These are phyloP conservation scores for Columba janthina DNA, from an alignment of 2,113 vertebrate genomes.

Conservation along the genomic window DNA sequence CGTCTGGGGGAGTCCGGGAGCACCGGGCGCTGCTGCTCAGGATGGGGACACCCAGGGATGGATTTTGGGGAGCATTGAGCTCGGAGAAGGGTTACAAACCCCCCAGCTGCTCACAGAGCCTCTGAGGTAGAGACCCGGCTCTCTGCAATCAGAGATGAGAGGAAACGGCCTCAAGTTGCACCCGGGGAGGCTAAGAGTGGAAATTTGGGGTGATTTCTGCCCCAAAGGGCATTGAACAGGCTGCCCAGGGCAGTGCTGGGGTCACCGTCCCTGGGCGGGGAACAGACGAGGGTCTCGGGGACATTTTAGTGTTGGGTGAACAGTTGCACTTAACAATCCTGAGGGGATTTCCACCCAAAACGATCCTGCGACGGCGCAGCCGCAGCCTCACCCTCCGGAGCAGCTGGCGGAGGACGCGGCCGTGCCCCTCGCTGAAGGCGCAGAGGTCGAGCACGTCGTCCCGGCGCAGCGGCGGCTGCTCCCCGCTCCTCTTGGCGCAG, in stretches of 20 bases:
- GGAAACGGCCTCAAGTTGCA: too few species aligned
- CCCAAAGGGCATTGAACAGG: too few species aligned
- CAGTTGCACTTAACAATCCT: too few species aligned
- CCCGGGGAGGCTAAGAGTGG: too few species aligned
- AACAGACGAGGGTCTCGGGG: too few species aligned
- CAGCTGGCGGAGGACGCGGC: conserved; percentile 60
- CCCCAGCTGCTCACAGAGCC: neutral
- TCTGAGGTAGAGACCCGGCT: neutral
- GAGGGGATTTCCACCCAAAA: too few species aligned
- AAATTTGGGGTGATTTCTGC: too few species aligned
- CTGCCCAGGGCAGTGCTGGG: too few species aligned
- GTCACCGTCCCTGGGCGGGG: too few species aligned
- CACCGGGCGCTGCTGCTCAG: rapidly evolving
- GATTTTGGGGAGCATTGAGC: neutral
- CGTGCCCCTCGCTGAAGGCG: conserved; percentile 78
- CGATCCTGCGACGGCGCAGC: too few species aligned
- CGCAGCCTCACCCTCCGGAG: conserved; percentile 45
- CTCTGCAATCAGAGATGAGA: too few species aligned
- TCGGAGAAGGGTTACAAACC: neutral
- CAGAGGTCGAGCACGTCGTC: conserved; percentile 72
- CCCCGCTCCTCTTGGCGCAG: neutral
- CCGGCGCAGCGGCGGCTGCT: neutral
- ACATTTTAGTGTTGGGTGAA: too few species aligned
- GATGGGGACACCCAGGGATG: rapidly evolving
- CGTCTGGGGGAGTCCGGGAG: rapidly evolving